phyloP scores from a whole-genome alignment of 2,797 vertebrate genomes.

The Sebastes aleutianus region DNA sequence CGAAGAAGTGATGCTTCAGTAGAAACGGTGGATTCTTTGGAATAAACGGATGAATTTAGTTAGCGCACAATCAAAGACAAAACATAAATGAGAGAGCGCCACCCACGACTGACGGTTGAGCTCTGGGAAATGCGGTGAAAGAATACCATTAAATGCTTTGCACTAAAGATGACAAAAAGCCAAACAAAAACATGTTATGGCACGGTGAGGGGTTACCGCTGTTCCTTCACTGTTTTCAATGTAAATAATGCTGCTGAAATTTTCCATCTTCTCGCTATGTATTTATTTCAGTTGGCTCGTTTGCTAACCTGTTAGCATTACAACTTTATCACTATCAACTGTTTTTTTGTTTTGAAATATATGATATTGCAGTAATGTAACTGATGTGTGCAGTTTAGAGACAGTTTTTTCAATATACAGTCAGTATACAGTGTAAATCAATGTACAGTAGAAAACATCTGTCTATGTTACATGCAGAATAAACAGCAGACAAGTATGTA shows the following conservation, averaged over 20 bases:
- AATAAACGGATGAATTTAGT: conserved; percentile 9
- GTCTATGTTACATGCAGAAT: background rate
- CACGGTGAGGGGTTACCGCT: background rate
- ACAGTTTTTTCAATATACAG: background rate
- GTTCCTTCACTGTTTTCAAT: background rate
- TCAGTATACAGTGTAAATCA: background rate
- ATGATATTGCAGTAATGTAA: background rate
- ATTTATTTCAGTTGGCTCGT: background rate
- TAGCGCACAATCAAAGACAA: background rate
- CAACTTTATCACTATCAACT: background rate
- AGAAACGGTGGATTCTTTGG: background rate
- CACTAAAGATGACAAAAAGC: background rate
- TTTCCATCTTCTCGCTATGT: background rate
- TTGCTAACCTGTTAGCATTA: background rate
- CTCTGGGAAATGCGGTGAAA: background rate
- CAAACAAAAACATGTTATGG: background rate
- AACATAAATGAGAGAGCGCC: conserved; percentile 4
- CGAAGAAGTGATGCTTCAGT: background rate
- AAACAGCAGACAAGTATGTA: background rate
- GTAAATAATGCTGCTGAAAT: background rate
- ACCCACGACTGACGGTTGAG: background rate
- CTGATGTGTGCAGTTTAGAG: background rate
- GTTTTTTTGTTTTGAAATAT: too few relatives aligned
- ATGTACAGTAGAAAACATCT: background rate
- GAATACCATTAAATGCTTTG: background rate